A percentile compares a stretch with the other conserved stretches of the same genome.
These are phyloP conservation scores for Anthrax anthrax DNA, from an alignment of 2,888 invertebrate species.

Conservation along the genomic window DNA sequence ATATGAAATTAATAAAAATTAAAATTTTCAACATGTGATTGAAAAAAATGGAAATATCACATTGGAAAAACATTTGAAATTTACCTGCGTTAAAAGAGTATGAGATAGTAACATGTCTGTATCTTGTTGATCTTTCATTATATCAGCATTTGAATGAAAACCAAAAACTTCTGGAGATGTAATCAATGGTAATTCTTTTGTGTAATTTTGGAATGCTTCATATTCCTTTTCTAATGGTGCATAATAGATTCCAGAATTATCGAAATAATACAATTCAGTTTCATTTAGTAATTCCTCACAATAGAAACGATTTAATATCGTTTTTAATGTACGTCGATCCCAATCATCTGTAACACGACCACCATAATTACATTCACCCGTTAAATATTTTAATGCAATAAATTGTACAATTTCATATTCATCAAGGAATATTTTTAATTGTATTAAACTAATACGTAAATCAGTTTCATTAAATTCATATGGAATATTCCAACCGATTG, in stretches of 20 bases:
- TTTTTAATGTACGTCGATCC: slow-evolving; percentile 76
- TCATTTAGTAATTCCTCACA: slow-evolving; percentile 49
- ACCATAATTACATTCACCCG: slow-evolving; percentile 93
- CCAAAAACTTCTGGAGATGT: slow-evolving; percentile 80
- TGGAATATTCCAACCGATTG: slow-evolving; percentile 89
- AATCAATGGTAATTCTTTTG: slow-evolving; percentile 54
- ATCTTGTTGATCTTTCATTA: slow-evolving; percentile 82
- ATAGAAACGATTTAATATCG: slow-evolving; percentile 70
- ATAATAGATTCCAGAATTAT: slow-evolving; percentile 56
- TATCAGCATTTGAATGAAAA: slow-evolving; percentile 84
- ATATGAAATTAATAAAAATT: slow-evolving; percentile 12
- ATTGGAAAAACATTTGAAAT: slow-evolving; percentile 5
- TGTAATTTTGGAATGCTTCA: slow-evolving; percentile 51
- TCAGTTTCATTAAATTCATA: slow-evolving; percentile 96
- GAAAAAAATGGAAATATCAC: neutral
- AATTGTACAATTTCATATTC: slow-evolving; percentile 69
- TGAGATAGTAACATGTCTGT: slow-evolving; percentile 61
- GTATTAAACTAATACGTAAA: slow-evolving; percentile 72
- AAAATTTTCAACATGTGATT: neutral
- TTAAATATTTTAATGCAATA: slow-evolving; percentile 76
- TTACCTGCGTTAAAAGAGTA: slow-evolving; percentile 63
- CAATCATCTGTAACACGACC: slow-evolving; percentile 92
- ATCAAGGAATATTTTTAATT: slow-evolving; percentile 74
- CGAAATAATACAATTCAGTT: slow-evolving; percentile 47
- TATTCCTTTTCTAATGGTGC: slow-evolving; percentile 60